Base-by-base conservation (phyloP, 2,888 invertebrate species). In the Drosophila koepferae region DNA sequence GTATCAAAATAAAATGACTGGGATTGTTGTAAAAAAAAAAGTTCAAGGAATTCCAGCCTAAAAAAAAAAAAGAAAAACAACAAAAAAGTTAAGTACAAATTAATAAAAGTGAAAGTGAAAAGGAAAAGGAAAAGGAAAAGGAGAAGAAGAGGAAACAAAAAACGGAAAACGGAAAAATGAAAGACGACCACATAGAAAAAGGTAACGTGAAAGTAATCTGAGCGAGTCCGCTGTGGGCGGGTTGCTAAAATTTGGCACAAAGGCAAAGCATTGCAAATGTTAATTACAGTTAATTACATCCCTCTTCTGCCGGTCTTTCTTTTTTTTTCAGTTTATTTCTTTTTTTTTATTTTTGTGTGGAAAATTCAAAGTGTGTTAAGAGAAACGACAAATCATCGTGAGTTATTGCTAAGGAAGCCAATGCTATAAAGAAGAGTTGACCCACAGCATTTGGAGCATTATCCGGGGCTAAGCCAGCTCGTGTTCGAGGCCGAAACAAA, bases 381-480 rank as follows among this genome's bases (percentile, higher is more conserved):
- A n/a, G 46, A 23, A 59, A 6, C 9, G 38, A 38, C 16, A 38
- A n/a, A 46, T 55, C 55, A 41, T 28, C 28, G 14, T 55, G 55
- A 41, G n/a, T 41, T 55, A 55, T 41, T n/a, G 28, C 54, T 38
- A 10, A 44, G 46, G 46, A 58, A 36, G 36, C 20, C 1, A 51
- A 23, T 23, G 44, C 7, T 36, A 3, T 20, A 20, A 28, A n/a
- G 16, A 40, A 41, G 31, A 49, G 48, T 20, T 49, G 40, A 18
- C 58, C 23, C 59, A 18, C 5, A 34, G 18, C 54, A 28, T 64
- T 49, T 41, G 46, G 18, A 12, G 14, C 67, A 56, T 51, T 43
- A 51, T 5, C 40, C 65, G 1, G 46, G 18, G 41, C 66, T 51
- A 51, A 67, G 46, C 56, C 56, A 38, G 49, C 51, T 51, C 31